A percentile compares a stretch with the other conserved stretches of the same genome.
These are phyloP conservation scores for Caenorhabditis japonica DNA, from an alignment of 2,888 invertebrate genomes.

Conservation along the genomic window DNA sequence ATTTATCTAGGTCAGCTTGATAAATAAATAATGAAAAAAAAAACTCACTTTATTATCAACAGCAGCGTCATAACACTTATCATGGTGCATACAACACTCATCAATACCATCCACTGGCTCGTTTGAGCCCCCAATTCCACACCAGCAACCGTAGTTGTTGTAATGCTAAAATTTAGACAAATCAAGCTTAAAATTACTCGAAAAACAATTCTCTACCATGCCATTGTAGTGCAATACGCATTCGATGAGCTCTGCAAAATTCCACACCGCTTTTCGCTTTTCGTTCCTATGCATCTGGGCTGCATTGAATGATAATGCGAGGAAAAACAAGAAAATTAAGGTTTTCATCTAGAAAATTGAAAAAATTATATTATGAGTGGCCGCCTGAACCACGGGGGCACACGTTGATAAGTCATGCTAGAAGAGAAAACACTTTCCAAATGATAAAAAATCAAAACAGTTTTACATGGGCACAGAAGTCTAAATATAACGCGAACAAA, in stretches of 20 bases:
- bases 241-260: conserved; percentile 71
- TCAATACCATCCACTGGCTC: conserved; percentile 75
- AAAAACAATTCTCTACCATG: conserved; percentile 51
- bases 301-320: neutral
- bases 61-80: conserved; percentile 75
- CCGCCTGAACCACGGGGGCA: too few species aligned
- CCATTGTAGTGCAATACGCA: conserved; percentile 72
- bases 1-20: too few species aligned
- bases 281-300: too few species aligned
- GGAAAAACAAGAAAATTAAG: neutral
- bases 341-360: conserved; percentile 15
- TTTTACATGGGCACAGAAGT: too few species aligned
- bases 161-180: conserved; percentile 53
- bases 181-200: too few species aligned
- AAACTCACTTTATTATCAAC: conserved; percentile 57
- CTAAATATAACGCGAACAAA: too few species aligned
- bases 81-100: conserved; percentile 74
- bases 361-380: too few species aligned
- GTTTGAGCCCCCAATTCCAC: conserved; percentile 73
- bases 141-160: conserved; percentile 75
- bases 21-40: neutral
- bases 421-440: too few species aligned
- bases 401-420: too few species aligned
- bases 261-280: conserved; percentile 71
- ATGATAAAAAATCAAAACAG: too few species aligned